A percentile compares a stretch with the other conserved stretches of the same genome.
phyloP scores from a whole-genome alignment of 37 sponge, comb jelly and placozoan species.

The Crambe crambe region DNA sequence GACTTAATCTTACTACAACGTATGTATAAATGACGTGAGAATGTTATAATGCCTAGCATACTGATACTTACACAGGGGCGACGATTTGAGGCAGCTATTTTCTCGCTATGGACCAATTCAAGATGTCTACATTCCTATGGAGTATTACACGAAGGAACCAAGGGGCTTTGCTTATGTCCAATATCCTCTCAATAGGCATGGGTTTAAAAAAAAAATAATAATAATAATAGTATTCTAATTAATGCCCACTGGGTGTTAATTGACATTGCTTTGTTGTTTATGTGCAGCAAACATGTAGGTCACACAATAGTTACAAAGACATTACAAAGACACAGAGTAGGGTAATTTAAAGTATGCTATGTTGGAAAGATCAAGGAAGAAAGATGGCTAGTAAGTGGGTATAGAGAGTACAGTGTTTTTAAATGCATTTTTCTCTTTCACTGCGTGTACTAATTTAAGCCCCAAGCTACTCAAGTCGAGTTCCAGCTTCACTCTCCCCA shows the following conservation, averaged over 20 bases:
- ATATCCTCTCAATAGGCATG: slow-evolving; percentile 78
- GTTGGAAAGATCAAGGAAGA: neutral
- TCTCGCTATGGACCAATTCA: slow-evolving; percentile 84
- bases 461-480: neutral
- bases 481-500: neutral
- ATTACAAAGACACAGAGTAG: no score
- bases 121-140: slow-evolving; percentile 97
- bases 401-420: neutral
- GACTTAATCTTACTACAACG: slow-evolving; percentile 77
- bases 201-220: no score
- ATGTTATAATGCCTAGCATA: neutral
- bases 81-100: slow-evolving; percentile 91
- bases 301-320: no score
- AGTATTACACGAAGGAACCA: slow-evolving; percentile 95
- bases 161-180: slow-evolving; percentile 98
- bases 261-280: neutral
- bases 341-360: neutral
- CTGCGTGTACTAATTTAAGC: no score
- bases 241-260: slow-evolving; percentile 1
- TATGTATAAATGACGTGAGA: slow-evolving; percentile 13
- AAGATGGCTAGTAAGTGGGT: neutral
- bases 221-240: neutral
- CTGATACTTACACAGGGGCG: slow-evolving; percentile 44
- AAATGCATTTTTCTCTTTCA: neutral
- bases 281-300: neutral